phyloP scores from a whole-genome alignment of 2,113 vertebrate genomes.

The Arizona elegans region DNA sequence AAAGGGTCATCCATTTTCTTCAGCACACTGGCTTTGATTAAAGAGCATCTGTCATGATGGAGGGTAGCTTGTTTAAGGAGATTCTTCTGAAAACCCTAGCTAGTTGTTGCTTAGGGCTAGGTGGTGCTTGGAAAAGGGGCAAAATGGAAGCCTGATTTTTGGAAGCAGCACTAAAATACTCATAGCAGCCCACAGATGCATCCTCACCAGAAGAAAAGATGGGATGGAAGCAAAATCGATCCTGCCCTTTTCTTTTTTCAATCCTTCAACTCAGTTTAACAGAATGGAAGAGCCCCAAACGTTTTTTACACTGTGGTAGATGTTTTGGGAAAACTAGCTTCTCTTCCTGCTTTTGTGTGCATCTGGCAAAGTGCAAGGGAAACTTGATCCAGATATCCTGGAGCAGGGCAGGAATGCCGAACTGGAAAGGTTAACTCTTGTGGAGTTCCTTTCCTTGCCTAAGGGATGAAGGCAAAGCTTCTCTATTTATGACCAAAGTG shows the following conservation, averaged over 20 bases:
- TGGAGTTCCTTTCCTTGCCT: background rate
- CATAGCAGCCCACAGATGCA: background rate
- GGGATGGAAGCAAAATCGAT: no score
- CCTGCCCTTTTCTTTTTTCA: background rate
- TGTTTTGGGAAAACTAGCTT: background rate
- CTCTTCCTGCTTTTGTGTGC: background rate
- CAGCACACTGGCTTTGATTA: background rate
- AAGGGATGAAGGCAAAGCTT: background rate
- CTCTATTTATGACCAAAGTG: background rate
- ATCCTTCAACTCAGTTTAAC: background rate
- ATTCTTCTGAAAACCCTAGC: background rate
- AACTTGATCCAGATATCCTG: background rate
- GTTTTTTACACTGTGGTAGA: background rate
- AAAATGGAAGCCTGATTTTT: background rate
- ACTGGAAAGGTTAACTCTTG: background rate
- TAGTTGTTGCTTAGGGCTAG: background rate
- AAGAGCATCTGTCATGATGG: background rate
- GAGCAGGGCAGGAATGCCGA: background rate
- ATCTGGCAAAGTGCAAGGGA: background rate
- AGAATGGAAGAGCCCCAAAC: background rate
- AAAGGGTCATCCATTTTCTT: conserved; percentile 6
- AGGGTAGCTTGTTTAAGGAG: background rate
- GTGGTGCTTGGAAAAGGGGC: background rate
- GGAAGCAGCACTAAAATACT: background rate
- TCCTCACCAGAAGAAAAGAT: background rate